These are phyloP conservation scores for Latheticus oryzae DNA, from an alignment of 2,888 invertebrate species.

Conservation along the genomic window DNA sequence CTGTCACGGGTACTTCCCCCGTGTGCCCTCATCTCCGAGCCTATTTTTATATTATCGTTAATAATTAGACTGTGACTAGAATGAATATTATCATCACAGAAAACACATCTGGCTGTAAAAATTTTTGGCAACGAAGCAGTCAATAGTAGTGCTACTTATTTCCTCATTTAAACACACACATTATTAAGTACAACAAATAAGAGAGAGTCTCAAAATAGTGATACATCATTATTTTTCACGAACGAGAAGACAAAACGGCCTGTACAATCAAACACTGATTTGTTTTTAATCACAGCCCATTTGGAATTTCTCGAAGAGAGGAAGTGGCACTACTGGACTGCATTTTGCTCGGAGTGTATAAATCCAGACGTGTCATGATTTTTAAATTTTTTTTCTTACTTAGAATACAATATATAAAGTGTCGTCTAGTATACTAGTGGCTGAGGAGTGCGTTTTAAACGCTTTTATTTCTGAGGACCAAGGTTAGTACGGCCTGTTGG, in stretches of 20 bases:
- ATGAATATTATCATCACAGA: constrained; percentile 59
- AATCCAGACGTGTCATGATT: constrained; percentile 54
- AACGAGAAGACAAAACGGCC: constrained; percentile 74
- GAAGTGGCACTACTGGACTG: constrained; percentile 55
- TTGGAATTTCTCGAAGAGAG: constrained; percentile 76
- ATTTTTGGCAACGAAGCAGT: constrained; percentile 61
- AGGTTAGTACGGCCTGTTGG: constrained; percentile 97
- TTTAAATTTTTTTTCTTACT: constrained; percentile 40
- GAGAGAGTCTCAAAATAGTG: constrained; percentile 64
- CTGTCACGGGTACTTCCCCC: constrained; percentile 47
- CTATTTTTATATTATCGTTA: no score
- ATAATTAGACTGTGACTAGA: constrained; percentile 64
- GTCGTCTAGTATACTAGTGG: constrained; percentile 59
- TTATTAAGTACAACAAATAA: constrained; percentile 59
- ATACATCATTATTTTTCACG: constrained; percentile 62
- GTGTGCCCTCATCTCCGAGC: constrained; percentile 51
- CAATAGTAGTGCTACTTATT: constrained; percentile 46
- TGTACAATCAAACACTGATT: constrained; percentile 77
- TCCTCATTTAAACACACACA: constrained; percentile 57
- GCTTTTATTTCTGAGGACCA: constrained; percentile 61
- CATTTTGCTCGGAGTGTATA: constrained; percentile 52
- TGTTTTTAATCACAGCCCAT: constrained; percentile 82
- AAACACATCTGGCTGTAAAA: constrained; percentile 58
- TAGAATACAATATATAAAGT: constrained; percentile 46
- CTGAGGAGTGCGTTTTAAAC: constrained; percentile 51